Base-by-base conservation (phyloP, 2,888 invertebrate species). In the Chelonus formosanus region DNA sequence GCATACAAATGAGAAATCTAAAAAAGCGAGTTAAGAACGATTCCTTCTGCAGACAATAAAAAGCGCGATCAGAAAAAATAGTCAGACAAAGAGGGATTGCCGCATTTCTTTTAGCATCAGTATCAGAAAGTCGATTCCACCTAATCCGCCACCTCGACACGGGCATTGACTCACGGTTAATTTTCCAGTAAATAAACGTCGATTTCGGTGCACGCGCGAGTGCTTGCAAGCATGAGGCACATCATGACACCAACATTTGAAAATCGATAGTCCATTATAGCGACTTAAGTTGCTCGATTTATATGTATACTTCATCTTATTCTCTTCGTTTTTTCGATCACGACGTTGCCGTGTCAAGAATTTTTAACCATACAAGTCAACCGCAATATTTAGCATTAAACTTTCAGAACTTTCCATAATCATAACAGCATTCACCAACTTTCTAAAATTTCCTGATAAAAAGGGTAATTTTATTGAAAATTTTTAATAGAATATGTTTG, bases 261-360 rank as follows among this genome's bases (percentile, higher is more conserved):
- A 68, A 80, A 80, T 80, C 80, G 79, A 80, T 80, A 80, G 75
- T 76, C 78, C 78, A 79, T 79, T 80, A 79, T 79, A 75, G 73
- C 70, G 70, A 74, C 74, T 79, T 79, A 80, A 78, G 74, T 74
- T 71, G 70, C 74, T 67, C 74, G 74, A 77, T 77, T 78, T 79
- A 76, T 75, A 74, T 75, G 75, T 75, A 74, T 71, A 71, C 73
- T 71, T 67, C 70, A 73, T 76, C 75, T 73, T 74, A 70, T 68
- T 67, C 65, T 63, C 40, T 58, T 66, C 64, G 5, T 58, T 52
- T 43, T 35, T n/a, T 35, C 48, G 8, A 53, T 67, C 48, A 32
- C 54, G 31, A 4, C 48, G 44, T 32, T 59, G 65, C 57, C 61
- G 57, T 57, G 54, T 54, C 53, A 35, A 57, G 62, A 61, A 68